phyloP scores from a whole-genome alignment of 2,888 invertebrate genomes.

The Rambutsinella grinnellia region DNA sequence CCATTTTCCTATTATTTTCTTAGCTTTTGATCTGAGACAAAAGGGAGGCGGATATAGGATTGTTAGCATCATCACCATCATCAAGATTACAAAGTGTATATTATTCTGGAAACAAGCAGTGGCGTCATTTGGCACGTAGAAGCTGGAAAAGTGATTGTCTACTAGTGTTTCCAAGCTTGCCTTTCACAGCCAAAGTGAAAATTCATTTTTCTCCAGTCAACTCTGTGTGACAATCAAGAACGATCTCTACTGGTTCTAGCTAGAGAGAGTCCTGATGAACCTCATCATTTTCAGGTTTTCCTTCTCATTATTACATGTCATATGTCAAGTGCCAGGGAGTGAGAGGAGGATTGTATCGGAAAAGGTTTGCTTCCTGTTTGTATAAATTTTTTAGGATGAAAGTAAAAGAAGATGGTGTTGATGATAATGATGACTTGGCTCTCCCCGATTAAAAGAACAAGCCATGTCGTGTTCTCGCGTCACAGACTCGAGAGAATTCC shows the following conservation, averaged over 20 bases:
- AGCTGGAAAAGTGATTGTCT: slow-evolving; percentile 32
- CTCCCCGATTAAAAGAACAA: slow-evolving; percentile 30
- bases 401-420: slow-evolving; percentile 19
- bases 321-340: slow-evolving; percentile 47
- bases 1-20: too few relatives aligned
- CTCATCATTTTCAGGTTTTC: slow-evolving; percentile 53
- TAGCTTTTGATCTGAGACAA: too few relatives aligned
- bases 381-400: too few relatives aligned
- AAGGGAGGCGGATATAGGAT: slow-evolving; percentile 33
- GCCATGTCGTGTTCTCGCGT: slow-evolving; percentile 21
- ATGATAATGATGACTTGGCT: slow-evolving; percentile 39
- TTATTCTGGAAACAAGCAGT: slow-evolving; percentile 18
- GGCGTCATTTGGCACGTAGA: slow-evolving; percentile 47
- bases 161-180: slow-evolving; percentile 23
- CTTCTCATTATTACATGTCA: slow-evolving; percentile 53
- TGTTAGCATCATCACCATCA: slow-evolving; percentile 9
- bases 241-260: background rate
- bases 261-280: slow-evolving; percentile 45
- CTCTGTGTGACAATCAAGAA: slow-evolving; percentile 4
- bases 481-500: slow-evolving; percentile 30
- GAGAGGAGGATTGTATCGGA: too few relatives aligned
- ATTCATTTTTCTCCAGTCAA: slow-evolving; percentile 49
- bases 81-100: background rate
- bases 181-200: slow-evolving; percentile 22
- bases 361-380: too few relatives aligned